These are phyloP conservation scores for Callyntrura guangdongensis DNA, from an alignment of 2,888 invertebrate species.

Conservation along the genomic window DNA sequence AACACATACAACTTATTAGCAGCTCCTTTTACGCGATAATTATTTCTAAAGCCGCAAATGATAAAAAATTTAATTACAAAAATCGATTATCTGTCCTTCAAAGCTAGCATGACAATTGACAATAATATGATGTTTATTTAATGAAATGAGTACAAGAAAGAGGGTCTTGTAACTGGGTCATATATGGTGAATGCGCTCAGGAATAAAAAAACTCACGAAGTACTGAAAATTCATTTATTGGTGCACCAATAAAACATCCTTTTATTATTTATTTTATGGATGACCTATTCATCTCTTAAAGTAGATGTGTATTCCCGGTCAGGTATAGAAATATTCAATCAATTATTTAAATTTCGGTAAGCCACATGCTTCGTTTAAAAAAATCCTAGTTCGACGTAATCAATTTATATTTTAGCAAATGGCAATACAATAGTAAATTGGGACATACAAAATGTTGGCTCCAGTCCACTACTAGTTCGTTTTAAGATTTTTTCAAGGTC, in stretches of 20 bases:
- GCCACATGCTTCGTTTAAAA: neutral
- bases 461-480: neutral
- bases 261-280: no score
- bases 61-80: conserved; percentile 15
- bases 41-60: neutral
- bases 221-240: no score
- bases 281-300: no score
- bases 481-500: conserved; percentile 13
- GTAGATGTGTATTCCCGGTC: no score
- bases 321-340: neutral
- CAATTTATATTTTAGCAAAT: neutral
- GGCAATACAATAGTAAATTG: neutral
- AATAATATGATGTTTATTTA: neutral
- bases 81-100: neutral
- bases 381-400: neutral
- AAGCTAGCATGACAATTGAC: neutral
- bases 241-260: no score
- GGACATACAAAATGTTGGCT: neutral
- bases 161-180: conserved; percentile 10
- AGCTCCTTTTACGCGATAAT: neutral
- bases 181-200: neutral
- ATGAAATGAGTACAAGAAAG: neutral
- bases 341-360: neutral
- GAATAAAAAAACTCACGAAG: no score
- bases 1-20: no score